phyloP scores from a whole-genome alignment of 2,888 invertebrate species.

The Atherix ibis region DNA sequence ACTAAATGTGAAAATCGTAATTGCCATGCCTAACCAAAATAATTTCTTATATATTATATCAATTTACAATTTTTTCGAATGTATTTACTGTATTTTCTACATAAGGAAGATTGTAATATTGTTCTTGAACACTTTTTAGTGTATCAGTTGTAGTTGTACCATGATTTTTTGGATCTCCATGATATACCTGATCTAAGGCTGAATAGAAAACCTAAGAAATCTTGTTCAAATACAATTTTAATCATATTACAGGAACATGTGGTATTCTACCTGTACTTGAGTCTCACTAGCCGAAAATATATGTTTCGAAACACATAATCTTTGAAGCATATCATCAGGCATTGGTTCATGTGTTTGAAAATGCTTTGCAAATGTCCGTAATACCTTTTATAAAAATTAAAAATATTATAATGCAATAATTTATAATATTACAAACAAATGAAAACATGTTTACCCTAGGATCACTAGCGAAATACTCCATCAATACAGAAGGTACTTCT shows the following conservation, averaged over 20 bases:
- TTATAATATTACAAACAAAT: too few species aligned
- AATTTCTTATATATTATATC: background rate
- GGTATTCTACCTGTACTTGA: slow-evolving; percentile 53
- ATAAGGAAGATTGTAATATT: slow-evolving; percentile 76
- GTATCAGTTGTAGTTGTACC: slow-evolving; percentile 48
- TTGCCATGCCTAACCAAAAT: slow-evolving; percentile 75
- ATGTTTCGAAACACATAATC: slow-evolving; percentile 71
- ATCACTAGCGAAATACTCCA: slow-evolving; percentile 94
- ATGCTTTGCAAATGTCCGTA: slow-evolving; percentile 76
- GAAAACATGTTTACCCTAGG: slow-evolving; percentile 50
- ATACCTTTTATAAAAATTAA: slow-evolving; percentile 38
- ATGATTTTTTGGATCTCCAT: slow-evolving; percentile 34
- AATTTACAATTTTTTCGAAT: too few species aligned
- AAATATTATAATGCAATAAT: too few species aligned
- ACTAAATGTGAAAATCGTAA: slow-evolving; percentile 90
- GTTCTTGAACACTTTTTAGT: slow-evolving; percentile 56
- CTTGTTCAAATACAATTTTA: slow-evolving; percentile 26
- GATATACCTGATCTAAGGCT: slow-evolving; percentile 79
- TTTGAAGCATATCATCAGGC: slow-evolving; percentile 60
- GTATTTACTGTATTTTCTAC: slow-evolving; percentile 67
- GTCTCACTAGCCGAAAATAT: slow-evolving; percentile 80
- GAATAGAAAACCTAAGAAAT: slow-evolving; percentile 63
- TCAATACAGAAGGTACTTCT: slow-evolving; percentile 95
- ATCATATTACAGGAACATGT: background rate
- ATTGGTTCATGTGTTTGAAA: slow-evolving; percentile 76